phyloP scores from a whole-genome alignment of 2,888 invertebrate genomes.

The Eubasilissa splendida region DNA sequence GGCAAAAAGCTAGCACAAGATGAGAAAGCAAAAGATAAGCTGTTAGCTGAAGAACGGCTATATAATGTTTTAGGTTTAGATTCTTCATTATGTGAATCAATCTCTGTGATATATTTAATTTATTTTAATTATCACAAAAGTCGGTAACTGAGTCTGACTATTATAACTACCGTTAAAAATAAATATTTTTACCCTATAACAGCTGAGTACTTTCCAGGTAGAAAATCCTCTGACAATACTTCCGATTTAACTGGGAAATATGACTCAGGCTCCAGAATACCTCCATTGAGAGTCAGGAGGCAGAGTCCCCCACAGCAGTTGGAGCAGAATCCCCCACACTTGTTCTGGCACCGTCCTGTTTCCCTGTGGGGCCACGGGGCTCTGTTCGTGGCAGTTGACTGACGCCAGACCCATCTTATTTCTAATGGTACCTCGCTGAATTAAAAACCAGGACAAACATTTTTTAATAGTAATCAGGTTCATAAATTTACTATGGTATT shows the following conservation, averaged over 20 bases:
- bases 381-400: constrained; percentile 1
- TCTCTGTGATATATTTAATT: too few species aligned
- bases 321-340: constrained; percentile 19
- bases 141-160: too few species aligned
- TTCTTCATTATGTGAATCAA: too few species aligned
- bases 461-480: neutral
- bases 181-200: constrained; percentile 9
- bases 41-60: too few species aligned
- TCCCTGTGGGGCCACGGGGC: neutral
- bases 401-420: constrained; percentile 33
- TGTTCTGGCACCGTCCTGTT: neutral
- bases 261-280: neutral
- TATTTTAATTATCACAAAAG: too few species aligned
- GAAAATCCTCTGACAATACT: neutral
- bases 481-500: too few species aligned
- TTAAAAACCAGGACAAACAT: neutral
- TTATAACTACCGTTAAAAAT: neutral
- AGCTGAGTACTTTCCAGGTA: constrained; percentile 28
- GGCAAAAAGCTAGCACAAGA: too few species aligned
- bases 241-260: constrained; percentile 6
- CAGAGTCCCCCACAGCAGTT: constrained; percentile 21
- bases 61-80: too few species aligned
- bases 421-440: constrained; percentile 4
- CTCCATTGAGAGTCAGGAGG: constrained; percentile 9
- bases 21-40: too few species aligned